Evolutionary conservation across 2,888 invertebrate genomes (phyloP), one percentile per base, ranked within the genome.

Genomic region (Metacarcinus magister): DNA sequence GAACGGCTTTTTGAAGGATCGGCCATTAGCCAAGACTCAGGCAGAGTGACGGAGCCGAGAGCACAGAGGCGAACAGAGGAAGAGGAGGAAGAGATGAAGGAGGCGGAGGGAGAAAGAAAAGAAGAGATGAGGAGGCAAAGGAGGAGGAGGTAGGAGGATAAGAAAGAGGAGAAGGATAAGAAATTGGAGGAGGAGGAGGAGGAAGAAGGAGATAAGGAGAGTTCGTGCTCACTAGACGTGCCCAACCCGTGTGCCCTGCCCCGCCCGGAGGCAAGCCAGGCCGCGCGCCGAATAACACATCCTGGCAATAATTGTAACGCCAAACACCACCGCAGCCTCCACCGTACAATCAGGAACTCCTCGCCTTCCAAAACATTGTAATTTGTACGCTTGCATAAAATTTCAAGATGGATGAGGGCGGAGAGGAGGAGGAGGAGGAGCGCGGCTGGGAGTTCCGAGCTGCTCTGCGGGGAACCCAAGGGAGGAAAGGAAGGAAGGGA

Each of bases 361-460:
- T 94, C 94, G 87, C 87, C 94, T 13, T 10, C 48, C 94, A 54
- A 94, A 94, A 94, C 94, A 94, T 94, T 94, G 54, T 94, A 94
- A 94, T 94, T 48, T 94, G 94, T 87, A 87, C 94, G 94, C 94
- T 43, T 94, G 94, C 94, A 89, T 94, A 94, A 94, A 94, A 89
- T 89, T 54, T 94, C 87, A 89, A 94, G 94, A 94, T 54, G 87
- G 94, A 94, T 94, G 94, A 94, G 94, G 94, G 94, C n/a, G 94
- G 94, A 87, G 94, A 48, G 75, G 43, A 32, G 54, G 54, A 48
- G 75, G 75, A 43, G 75, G 75, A 67, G 43, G 93, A 93, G 93
- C 19, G 43, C 93, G 43, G 93, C 43, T 44, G 93, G 75, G 39
- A 67, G 67, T 32, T 28, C 44, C 60, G 16, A 93, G 60, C 5